Evolutionary conservation across 2,888 invertebrate species (phyloP), one percentile per base, ranked within the genome.

Genomic region (Rhyacophila evoluta): DNA sequence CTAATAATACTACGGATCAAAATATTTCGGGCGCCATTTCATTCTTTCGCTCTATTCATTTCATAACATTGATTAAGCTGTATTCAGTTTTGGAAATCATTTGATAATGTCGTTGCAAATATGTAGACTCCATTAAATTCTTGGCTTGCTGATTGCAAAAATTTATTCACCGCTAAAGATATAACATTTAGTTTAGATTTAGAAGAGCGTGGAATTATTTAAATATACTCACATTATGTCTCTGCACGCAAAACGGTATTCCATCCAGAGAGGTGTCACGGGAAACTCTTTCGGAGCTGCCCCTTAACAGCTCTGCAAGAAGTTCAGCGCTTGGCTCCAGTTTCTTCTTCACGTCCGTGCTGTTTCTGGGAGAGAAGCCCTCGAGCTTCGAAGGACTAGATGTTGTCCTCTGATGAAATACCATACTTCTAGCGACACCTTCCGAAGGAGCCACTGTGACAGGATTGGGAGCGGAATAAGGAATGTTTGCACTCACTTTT

Each of bases 361-460:
- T 77, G 33, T 74, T 75, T 36, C 82, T 72, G 4, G 83, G 78
- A 1, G 84, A 83, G 78, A 91, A 87, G 71, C 93, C 93, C 84
- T 93, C 93, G 82, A 95, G 89, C 86, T 95, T 94, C 15, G 94
- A 94, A 36, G 95, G 95, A 83, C 95, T 95, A 6, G 95, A 95
- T 12, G 94, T 94, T 4, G 95, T 95, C 83, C 95, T 87, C 83
- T 95, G 94, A 86, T 95, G 95, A 83, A 89, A 90, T n/a, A 88
- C 86, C 67, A 79, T 77, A 19, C 77, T 79, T 70, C 79, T 76
- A 33, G 39, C 77, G 27, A 91, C 88, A 1, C 91, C 89, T 74
- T 89, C 90, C 83, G 90, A 89, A 84, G 89, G 86, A 84, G 89
- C 86, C 4, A 86, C 85, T 67, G 85, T 85, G 78, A 86, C 86